Base-by-base conservation (phyloP, 2,888 invertebrate species). In the Orchesellides sinensis region DNA sequence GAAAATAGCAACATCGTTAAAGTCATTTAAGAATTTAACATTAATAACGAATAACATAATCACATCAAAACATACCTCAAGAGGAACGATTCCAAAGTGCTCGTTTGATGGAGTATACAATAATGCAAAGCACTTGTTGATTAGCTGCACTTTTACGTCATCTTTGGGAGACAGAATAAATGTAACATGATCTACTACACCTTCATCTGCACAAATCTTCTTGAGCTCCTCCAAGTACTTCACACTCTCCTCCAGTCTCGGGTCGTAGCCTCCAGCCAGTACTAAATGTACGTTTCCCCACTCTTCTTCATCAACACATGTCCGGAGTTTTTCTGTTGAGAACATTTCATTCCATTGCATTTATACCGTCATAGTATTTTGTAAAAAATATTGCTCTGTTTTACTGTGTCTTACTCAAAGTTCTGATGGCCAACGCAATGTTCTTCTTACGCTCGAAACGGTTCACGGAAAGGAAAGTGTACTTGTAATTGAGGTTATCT, bases 61-160 rank as follows among this genome's bases (percentile, higher is more conserved):
- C 5, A 49, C n/a, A 49, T 17, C 49, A 49, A 49, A 8, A 49
- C 23, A 29, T 79, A 88, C 88, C 92, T 99, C 99, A 72, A 99
- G 91, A 0, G 99, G 99, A 8, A 99, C 99, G 89, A 99, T 99
- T 4, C 99, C 99, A 92, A 99, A 99, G 91, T 99, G 99, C 90
- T 99, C 99, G 90, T 96, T 96, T 1, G 95, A 93, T 0, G 99
- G 99, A 6, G 99, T 99, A 89, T 99, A 99, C 23, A 99, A 89
- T 21, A 99, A 91, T 85, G 96, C 95, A 73, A 93, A 92, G 87
- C 96, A 94, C 77, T 93, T 91, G 40, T 92, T 91, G n/a, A 99
- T 91, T 21, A 99, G 91, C 14, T 94, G 93, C 5, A 95, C 92
- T 91, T 99, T 99, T 74, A 94, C 93, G 49, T 92, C 90, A 89